phyloP scores from a whole-genome alignment of 2,797 vertebrate genomes.

The Crocidura indochinensis region DNA sequence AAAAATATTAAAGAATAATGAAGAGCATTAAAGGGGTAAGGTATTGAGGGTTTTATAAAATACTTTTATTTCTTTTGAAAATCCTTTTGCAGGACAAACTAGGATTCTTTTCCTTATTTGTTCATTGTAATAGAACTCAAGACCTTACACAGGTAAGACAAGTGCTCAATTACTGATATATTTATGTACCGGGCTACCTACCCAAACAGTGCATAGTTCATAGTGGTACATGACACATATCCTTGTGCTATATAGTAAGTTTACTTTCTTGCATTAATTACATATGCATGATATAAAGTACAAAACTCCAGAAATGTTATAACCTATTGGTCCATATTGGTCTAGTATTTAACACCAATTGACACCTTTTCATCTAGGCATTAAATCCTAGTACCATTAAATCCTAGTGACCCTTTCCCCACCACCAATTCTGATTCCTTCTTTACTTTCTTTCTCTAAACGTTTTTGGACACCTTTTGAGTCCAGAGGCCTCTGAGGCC shows the following conservation, averaged over 20 bases:
- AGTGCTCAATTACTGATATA: too few relatives aligned
- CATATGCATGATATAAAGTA: slow-evolving; percentile 18
- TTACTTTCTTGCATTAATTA: slow-evolving; percentile 53
- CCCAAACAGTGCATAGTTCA: too few relatives aligned
- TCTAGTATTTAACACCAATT: background rate
- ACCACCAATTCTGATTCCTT: background rate
- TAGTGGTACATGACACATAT: background rate
- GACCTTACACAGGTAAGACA: too few relatives aligned
- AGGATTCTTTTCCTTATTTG: too few relatives aligned
- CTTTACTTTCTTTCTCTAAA: slow-evolving; percentile 24
- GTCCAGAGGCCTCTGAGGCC: too few relatives aligned
- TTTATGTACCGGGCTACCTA: too few relatives aligned
- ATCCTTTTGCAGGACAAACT: too few relatives aligned
- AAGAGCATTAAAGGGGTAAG: too few relatives aligned
- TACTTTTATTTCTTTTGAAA: too few relatives aligned
- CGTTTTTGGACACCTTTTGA: background rate
- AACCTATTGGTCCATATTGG: background rate
- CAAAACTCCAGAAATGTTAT: slow-evolving; percentile 48
- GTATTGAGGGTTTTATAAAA: too few relatives aligned
- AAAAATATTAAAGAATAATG: too few relatives aligned
- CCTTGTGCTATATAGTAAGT: slow-evolving; percentile 34
- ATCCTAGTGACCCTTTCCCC: background rate
- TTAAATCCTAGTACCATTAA: slow-evolving; percentile 14
- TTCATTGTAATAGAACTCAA: too few relatives aligned
- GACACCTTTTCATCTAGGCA: slow-evolving; percentile 16